Percentiles rank a stretch among this genome's conserved stretches.
Evolutionary conservation across 2,113 vertebrate genomes (phyloP).

Genomic region (Lepus timidus): DNA sequence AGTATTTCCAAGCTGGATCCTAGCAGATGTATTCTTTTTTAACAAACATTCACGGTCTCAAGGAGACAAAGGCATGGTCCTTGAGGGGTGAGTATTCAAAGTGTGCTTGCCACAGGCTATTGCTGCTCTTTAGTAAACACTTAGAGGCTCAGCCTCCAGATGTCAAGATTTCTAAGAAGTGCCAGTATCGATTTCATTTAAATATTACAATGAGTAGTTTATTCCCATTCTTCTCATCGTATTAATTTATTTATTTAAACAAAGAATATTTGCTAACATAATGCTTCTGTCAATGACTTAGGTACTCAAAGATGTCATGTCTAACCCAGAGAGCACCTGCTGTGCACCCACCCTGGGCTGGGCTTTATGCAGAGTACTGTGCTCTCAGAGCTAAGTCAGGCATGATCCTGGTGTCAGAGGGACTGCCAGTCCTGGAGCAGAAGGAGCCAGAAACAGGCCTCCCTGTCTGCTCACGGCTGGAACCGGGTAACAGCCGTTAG

Average conservation of each 20-base stretch:
- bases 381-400: not conserved
- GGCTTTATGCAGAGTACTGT: not conserved
- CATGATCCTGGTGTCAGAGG: not conserved
- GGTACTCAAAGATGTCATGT: not conserved
- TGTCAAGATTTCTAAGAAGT: constrained; percentile 55
- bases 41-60: constrained; percentile 53
- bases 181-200: constrained; percentile 30
- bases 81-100: constrained; percentile 48
- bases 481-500: not conserved
- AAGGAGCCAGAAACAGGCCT: not conserved
- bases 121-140: constrained; percentile 63
- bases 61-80: constrained; percentile 31
- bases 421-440: not conserved
- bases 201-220: not conserved
- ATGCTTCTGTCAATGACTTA: not conserved
- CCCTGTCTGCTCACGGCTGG: not conserved
- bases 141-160: constrained; percentile 51
- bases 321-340: not conserved
- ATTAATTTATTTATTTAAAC: constrained; percentile 38
- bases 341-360: fast-evolving
- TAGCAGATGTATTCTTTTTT: constrained; percentile 53
- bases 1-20: constrained; percentile 58
- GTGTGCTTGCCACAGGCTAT: not conserved
- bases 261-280: not conserved
- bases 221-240: not conserved